Conservation (phyloP, 2,888 invertebrate genomes). For the Torymus texanus region DNA sequence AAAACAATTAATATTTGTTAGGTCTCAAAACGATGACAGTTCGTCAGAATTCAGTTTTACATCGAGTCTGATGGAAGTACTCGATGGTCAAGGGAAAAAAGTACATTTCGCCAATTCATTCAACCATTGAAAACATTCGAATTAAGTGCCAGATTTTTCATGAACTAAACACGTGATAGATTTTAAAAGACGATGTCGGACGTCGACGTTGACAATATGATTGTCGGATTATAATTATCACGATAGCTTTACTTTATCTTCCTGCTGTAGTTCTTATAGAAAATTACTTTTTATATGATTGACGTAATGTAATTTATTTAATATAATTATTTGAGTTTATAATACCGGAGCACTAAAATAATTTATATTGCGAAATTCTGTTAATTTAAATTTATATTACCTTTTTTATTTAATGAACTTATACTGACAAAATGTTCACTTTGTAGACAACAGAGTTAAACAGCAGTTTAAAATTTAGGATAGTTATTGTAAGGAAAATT, state of each 20-base stretch:
- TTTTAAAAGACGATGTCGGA: no score
- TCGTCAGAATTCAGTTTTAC: slow-evolving; percentile 78
- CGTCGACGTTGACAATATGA: no score
- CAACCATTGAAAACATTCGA: slow-evolving; percentile 59
- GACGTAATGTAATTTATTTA: slow-evolving; percentile 3
- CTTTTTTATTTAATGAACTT: slow-evolving; percentile 14
- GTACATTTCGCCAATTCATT: slow-evolving; percentile 70
- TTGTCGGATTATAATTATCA: background rate
- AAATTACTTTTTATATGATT: slow-evolving; percentile 23
- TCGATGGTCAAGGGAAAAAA: slow-evolving; percentile 75
- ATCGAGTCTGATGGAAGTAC: slow-evolving; percentile 76
- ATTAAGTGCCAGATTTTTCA: no score
- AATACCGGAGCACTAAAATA: background rate
- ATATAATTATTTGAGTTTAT: no score
- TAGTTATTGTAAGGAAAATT: background rate
- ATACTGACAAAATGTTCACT: background rate
- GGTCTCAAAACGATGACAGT: slow-evolving; percentile 69
- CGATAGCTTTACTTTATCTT: background rate
- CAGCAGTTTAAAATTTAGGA: background rate
- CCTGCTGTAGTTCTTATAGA: background rate
- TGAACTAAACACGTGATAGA: no score
- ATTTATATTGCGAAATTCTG: slow-evolving; percentile 2
- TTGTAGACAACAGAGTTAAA: no score
- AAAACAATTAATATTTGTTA: slow-evolving; percentile 44
- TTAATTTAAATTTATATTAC: background rate